Evolutionary conservation across 2,113 vertebrate species (phyloP).

Genomic region (Parotia lawesii): DNA sequence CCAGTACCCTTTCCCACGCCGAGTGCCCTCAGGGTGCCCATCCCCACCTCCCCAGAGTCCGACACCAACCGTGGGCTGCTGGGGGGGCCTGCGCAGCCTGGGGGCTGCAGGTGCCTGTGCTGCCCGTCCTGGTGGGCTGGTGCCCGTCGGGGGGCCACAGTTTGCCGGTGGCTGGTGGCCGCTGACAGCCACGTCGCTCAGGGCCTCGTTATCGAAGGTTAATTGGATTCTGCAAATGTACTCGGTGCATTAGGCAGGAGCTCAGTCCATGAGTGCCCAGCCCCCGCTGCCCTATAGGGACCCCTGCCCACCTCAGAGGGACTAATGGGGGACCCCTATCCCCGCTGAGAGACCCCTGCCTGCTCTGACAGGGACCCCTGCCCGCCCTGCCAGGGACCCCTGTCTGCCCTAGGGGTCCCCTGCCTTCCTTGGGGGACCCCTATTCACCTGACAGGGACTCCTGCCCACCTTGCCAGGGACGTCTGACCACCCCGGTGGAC

Average conservation of each 20-base stretch:
- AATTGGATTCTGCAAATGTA: slow-evolving; percentile 47
- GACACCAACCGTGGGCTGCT: fast-evolving
- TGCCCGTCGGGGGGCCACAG: neutral
- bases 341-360: neutral
- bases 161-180: neutral
- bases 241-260: slow-evolving; percentile 40
- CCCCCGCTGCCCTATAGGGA: neutral
- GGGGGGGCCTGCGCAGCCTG: fast-evolving
- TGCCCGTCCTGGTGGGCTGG: neutral
- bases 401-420: neutral
- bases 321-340: neutral
- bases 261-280: slow-evolving; percentile 16
- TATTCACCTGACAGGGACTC: neutral
- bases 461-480: neutral
- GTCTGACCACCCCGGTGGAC: neutral
- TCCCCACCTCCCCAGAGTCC: fast-evolving
- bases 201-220: slow-evolving; percentile 50
- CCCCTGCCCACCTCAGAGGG: neutral
- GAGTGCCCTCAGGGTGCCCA: neutral
- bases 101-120: neutral
- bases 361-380: fast-evolving
- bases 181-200: slow-evolving; percentile 43
- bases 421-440: neutral
- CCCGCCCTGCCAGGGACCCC: no score
- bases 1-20: fast-evolving